These are phyloP conservation scores for Pristionchus exspectatus DNA, from an alignment of 2,888 invertebrate species.

Conservation along the genomic window DNA sequence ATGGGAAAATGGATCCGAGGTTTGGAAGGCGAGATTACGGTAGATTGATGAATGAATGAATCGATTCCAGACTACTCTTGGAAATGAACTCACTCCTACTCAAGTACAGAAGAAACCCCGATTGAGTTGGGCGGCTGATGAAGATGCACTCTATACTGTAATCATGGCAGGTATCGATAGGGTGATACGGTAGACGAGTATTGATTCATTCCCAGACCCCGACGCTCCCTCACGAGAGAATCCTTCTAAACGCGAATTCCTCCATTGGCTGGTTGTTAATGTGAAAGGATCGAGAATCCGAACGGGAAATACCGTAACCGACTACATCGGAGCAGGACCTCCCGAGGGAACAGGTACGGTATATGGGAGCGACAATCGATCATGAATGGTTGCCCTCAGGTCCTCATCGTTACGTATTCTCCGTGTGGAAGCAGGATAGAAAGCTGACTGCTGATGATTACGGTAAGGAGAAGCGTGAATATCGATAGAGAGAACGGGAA, in stretches of 20 bases:
- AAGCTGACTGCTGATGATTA: constrained; percentile 19
- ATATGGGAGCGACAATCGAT: constrained; percentile 28
- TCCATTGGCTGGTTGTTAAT: constrained; percentile 92
- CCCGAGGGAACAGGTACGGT: constrained; percentile 80
- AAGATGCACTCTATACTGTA: constrained; percentile 85
- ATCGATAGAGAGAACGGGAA: neutral
- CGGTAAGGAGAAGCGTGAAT: constrained; percentile 2
- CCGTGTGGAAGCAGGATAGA: constrained; percentile 82
- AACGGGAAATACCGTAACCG: constrained; percentile 86
- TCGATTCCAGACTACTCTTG: constrained; percentile 65
- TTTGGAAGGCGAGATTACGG: neutral
- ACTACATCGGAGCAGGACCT: constrained; percentile 89
- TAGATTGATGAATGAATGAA: neutral
- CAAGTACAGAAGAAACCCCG: constrained; percentile 85
- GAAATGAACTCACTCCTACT: constrained; percentile 74
- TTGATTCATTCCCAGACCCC: constrained; percentile 84
- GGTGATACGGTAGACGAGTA: constrained; percentile 1
- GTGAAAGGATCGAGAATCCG: constrained; percentile 86
- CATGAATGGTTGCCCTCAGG: constrained; percentile 76
- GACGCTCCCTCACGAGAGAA: constrained; percentile 90
- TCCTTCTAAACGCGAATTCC: constrained; percentile 89
- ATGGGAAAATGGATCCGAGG: constrained; percentile 32
- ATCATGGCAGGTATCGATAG: constrained; percentile 86
- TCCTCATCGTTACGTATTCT: constrained; percentile 88
- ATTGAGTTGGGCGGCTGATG: constrained; percentile 83